Conservation (phyloP, 2,888 invertebrate genomes). For the Parnassius glacialis region DNA sequence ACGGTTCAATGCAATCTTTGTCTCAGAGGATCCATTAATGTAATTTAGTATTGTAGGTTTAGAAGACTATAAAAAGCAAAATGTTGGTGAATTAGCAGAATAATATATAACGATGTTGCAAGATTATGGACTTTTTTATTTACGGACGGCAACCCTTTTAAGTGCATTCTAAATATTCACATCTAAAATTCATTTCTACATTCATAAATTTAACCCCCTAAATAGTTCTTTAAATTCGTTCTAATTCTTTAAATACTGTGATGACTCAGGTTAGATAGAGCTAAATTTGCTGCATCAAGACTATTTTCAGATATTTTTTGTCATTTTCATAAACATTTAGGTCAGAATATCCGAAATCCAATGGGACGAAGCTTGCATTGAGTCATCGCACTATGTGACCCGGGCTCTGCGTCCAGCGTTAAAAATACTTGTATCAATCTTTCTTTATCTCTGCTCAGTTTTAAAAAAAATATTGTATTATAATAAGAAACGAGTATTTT, state of each 20-base stretch:
- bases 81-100: slow-evolving; percentile 72
- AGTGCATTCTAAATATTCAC: slow-evolving; percentile 51
- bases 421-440: slow-evolving; percentile 32
- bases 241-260: slow-evolving; percentile 68
- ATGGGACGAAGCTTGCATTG: slow-evolving; percentile 79
- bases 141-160: slow-evolving; percentile 55
- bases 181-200: slow-evolving; percentile 57
- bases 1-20: slow-evolving; percentile 80
- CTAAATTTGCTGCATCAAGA: slow-evolving; percentile 24
- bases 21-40: slow-evolving; percentile 62
- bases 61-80: slow-evolving; percentile 48
- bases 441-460: neutral
- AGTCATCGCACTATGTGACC: slow-evolving; percentile 79
- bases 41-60: slow-evolving; percentile 57
- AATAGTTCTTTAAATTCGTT: slow-evolving; percentile 44
- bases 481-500: slow-evolving; percentile 13
- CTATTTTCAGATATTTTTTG: neutral
- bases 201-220: slow-evolving; percentile 55
- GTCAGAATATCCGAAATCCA: slow-evolving; percentile 44
- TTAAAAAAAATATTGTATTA: neutral
- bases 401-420: slow-evolving; percentile 47
- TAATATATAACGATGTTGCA: slow-evolving; percentile 74
- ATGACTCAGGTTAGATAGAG: slow-evolving; percentile 74
- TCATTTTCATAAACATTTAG: slow-evolving; percentile 20
- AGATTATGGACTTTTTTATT: slow-evolving; percentile 71